phyloP scores from a whole-genome alignment of 1,140 invertebrate species.

The Adoxophyes honmai region DNA sequence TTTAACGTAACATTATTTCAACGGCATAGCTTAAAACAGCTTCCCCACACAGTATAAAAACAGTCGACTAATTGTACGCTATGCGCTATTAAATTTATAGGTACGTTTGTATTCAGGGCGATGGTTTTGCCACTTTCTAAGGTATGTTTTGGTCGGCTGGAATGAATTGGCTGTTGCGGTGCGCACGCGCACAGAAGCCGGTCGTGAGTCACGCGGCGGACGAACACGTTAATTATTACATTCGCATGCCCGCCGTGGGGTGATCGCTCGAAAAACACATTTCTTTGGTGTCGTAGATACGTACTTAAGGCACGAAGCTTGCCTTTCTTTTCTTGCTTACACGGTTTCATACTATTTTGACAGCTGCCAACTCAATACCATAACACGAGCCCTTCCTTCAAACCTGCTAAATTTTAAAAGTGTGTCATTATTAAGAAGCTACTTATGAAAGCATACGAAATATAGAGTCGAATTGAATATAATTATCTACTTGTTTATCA shows the following conservation, averaged over 20 bases:
- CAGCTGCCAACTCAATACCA: too few relatives aligned
- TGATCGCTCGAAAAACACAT: conserved; percentile 4
- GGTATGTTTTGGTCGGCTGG: not conserved
- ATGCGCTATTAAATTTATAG: too few relatives aligned
- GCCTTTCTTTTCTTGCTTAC: too few relatives aligned
- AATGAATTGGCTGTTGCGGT: not conserved
- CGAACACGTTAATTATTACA: conserved; percentile 41
- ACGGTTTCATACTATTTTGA: too few relatives aligned
- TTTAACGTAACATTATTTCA: not conserved
- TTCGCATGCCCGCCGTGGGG: conserved; percentile 24
- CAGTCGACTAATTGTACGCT: too few relatives aligned
- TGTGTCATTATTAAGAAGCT: too few relatives aligned
- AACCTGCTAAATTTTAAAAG: too few relatives aligned
- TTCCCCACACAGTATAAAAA: not conserved
- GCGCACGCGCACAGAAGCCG: conserved; percentile 34
- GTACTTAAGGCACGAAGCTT: not conserved
- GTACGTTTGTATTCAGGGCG: not conserved
- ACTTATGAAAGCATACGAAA: too few relatives aligned
- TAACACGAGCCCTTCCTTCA: too few relatives aligned
- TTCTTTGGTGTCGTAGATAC: conserved; percentile 2
- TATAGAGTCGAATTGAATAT: too few relatives aligned
- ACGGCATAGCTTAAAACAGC: not conserved
- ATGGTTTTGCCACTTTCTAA: conserved; percentile 6
- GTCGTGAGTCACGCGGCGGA: conserved; percentile 52
- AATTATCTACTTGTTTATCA: too few relatives aligned